Evolutionary conservation across 92 coral and sea anemone genomes (phyloP).

Genomic region (Bergia sp.): DNA sequence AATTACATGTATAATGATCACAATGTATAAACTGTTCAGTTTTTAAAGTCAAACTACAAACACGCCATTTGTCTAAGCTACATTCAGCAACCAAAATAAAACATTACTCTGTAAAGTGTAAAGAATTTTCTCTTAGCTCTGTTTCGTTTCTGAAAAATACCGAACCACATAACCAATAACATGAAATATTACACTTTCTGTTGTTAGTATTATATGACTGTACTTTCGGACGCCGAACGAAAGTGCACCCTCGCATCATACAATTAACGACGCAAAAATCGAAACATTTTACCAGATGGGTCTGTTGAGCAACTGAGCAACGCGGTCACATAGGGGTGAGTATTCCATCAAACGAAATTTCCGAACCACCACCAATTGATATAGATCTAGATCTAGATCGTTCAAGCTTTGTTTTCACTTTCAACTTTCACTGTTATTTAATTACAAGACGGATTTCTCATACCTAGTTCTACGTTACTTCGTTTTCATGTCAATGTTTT

Average conservation of each 20-base stretch:
- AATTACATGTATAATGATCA: not conserved
- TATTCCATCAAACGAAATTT: no score
- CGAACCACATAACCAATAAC: not conserved
- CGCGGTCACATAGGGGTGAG: not conserved
- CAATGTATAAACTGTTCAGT: not conserved
- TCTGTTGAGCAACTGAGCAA: not conserved
- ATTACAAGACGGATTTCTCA: not conserved
- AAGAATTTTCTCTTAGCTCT: not conserved
- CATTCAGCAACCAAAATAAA: conserved; percentile 9
- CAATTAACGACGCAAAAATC: not conserved
- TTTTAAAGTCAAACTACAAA: not conserved
- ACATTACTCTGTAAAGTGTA: not conserved
- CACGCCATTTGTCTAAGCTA: conserved; percentile 17
- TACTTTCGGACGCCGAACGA: no score
- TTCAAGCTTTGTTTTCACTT: not conserved
- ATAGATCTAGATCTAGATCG: not conserved
- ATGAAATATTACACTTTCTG: not conserved
- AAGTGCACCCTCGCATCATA: not conserved
- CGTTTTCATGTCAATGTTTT: conserved; percentile 6
- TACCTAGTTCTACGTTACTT: not conserved
- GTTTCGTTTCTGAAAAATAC: not conserved
- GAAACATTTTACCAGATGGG: not conserved
- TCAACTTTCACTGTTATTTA: not conserved
- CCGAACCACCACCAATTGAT: no score
- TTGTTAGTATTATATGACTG: not conserved